Conservation (phyloP, 2,888 invertebrate genomes). For the Ormyrus nitidulus region DNA sequence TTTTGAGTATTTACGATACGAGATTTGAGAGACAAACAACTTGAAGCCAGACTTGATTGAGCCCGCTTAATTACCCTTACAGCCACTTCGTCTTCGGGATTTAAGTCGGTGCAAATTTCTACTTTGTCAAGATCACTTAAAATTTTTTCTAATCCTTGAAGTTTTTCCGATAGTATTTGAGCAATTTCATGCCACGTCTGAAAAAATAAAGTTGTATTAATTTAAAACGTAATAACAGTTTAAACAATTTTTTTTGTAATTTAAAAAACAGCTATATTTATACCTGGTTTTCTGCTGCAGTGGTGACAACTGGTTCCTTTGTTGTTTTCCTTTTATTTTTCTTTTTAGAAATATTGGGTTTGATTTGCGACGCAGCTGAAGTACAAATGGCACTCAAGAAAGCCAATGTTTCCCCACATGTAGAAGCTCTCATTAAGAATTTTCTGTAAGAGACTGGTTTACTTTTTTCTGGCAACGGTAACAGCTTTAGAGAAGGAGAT, state of each 20-base stretch:
- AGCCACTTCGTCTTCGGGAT: conserved; percentile 62
- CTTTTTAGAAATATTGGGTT: conserved; percentile 65
- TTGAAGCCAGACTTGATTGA: conserved; percentile 68
- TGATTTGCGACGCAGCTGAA: conserved; percentile 63
- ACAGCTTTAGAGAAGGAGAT: conserved; percentile 63
- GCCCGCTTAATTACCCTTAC: conserved; percentile 65
- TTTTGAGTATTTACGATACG: conserved; percentile 68
- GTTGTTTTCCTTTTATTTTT: conserved; percentile 70
- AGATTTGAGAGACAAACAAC: conserved; percentile 69
- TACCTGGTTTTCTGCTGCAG: conserved; percentile 66
- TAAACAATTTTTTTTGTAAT: no score
- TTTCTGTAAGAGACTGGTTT: conserved; percentile 68
- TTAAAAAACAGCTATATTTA: conserved; percentile 11
- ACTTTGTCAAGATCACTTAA: conserved; percentile 68
- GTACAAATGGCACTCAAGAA: conserved; percentile 70
- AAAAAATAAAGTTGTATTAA: conserved; percentile 48
- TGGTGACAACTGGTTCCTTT: conserved; percentile 63
- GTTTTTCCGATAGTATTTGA: conserved; percentile 64
- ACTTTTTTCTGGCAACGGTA: conserved; percentile 65
- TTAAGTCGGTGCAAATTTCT: conserved; percentile 65
- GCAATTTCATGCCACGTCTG: conserved; percentile 70
- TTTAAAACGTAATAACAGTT: background rate
- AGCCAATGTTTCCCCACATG: conserved; percentile 72
- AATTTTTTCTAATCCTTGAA: conserved; percentile 65
- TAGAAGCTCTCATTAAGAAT: conserved; percentile 70